Evolutionary conservation across 2,797 vertebrate species (phyloP).

Genomic region (Tarsius wallacei): DNA sequence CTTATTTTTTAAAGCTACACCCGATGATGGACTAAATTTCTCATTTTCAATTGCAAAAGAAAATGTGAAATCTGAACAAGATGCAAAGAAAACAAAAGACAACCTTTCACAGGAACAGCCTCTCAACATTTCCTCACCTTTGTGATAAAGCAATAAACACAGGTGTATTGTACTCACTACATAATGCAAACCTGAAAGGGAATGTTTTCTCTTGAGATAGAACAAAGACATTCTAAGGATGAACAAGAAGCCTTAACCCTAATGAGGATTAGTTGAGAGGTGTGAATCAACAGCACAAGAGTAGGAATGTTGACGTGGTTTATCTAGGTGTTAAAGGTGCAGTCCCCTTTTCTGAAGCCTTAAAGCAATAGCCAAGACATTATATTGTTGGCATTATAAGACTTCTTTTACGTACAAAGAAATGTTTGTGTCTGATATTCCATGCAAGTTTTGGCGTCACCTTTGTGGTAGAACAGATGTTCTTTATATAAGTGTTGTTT

Average conservation of each 20-base stretch:
- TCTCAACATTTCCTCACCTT: conserved; percentile 86
- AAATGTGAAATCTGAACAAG: conserved; percentile 81
- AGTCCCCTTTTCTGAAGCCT: conserved; percentile 84
- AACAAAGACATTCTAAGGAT: conserved; percentile 75
- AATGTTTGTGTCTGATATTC: conserved; percentile 49
- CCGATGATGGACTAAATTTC: conserved; percentile 79
- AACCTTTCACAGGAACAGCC: conserved; percentile 77
- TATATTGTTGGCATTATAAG: background rate
- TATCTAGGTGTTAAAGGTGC: conserved; percentile 90
- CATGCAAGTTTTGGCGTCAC: conserved; percentile 54
- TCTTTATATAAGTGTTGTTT: conserved; percentile 37
- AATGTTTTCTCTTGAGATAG: conserved; percentile 72
- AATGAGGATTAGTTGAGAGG: conserved; percentile 88
- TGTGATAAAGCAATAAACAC: conserved; percentile 75
- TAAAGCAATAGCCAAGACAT: conserved; percentile 17
- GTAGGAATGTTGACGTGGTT: conserved; percentile 82
- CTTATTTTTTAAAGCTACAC: conserved; percentile 58
- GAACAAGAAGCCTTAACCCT: conserved; percentile 81
- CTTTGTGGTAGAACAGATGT: conserved; percentile 65
- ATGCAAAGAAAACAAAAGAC: conserved; percentile 81
- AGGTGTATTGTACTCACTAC: background rate
- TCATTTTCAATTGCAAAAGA: conserved; percentile 82
- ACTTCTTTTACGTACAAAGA: conserved; percentile 19
- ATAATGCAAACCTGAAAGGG: background rate
- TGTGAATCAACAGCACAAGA: conserved; percentile 85